These are phyloP conservation scores for Zeus faber DNA, from an alignment of 2,113 vertebrate genomes.

Conservation along the genomic window DNA sequence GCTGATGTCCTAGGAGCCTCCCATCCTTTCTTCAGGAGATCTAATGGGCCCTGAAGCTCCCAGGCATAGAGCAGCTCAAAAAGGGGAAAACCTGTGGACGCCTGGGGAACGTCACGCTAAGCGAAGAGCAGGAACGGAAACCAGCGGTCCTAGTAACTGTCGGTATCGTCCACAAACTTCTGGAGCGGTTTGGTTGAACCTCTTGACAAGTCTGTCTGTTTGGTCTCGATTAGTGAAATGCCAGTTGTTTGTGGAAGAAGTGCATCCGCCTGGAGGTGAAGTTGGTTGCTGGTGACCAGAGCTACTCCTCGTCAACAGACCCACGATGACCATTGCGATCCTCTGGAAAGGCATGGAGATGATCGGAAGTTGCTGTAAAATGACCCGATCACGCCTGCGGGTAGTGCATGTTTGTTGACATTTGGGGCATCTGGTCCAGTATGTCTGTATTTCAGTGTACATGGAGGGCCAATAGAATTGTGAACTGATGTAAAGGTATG, in stretches of 20 bases:
- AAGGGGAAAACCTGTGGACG: background rate
- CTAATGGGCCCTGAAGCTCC: background rate
- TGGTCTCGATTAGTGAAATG: background rate
- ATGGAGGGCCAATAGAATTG: constrained; percentile 5
- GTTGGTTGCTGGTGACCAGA: background rate
- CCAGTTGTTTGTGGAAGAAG: background rate
- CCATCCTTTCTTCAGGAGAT: constrained; percentile 29
- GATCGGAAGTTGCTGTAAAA: background rate
- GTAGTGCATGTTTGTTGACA: background rate
- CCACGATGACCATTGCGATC: background rate
- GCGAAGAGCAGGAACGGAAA: background rate
- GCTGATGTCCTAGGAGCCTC: constrained; percentile 11
- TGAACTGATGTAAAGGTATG: background rate
- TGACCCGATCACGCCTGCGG: background rate
- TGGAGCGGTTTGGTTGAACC: too few relatives aligned
- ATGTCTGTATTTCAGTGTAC: constrained; percentile 2
- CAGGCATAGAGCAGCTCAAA: background rate
- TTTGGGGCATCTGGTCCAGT: background rate
- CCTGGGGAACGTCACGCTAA: too few relatives aligned
- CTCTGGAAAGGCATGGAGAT: background rate
- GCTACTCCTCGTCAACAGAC: background rate
- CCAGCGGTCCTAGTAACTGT: too few relatives aligned
- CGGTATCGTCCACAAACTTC: too few relatives aligned
- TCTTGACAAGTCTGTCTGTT: background rate
- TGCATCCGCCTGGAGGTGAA: too few relatives aligned